Evolutionary conservation across 23 tunicate species (phyloP).

Genomic region (Phallusia fumigata): DNA sequence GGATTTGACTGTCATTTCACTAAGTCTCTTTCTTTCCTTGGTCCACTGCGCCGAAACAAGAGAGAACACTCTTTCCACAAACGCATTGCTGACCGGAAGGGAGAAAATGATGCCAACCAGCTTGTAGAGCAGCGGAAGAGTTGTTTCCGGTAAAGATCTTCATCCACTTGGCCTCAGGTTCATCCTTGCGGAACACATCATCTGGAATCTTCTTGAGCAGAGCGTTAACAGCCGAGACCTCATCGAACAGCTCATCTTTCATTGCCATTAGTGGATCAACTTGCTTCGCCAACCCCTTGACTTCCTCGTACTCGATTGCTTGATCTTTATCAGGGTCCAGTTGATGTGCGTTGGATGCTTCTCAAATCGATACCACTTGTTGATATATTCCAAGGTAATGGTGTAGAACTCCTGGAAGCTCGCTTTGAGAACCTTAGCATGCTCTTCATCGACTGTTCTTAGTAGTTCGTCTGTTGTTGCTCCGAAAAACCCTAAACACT

Average conservation of each 20-base stretch:
- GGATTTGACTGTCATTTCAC: too few species aligned
- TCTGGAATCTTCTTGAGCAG: slow-evolving; percentile 53
- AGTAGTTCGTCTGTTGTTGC: slow-evolving; percentile 67
- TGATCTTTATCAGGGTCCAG: slow-evolving; percentile 58
- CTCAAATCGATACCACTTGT: slow-evolving; percentile 64
- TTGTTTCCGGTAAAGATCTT: slow-evolving; percentile 39
- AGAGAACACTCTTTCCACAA: slow-evolving; percentile 16
- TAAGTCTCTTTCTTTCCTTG: too few species aligned
- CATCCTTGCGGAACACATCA: slow-evolving; percentile 39
- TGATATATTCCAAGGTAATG: slow-evolving; percentile 40
- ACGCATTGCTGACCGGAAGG: slow-evolving; percentile 18
- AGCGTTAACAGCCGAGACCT: slow-evolving; percentile 59
- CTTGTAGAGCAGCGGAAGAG: slow-evolving; percentile 59
- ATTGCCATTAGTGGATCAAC: slow-evolving; percentile 51
- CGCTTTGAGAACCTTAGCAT: slow-evolving; percentile 55
- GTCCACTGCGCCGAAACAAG: too few species aligned
- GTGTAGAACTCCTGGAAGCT: slow-evolving; percentile 45
- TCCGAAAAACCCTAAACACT: slow-evolving; percentile 39
- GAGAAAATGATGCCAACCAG: slow-evolving; percentile 47
- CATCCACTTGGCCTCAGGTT: slow-evolving; percentile 44
- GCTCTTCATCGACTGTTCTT: slow-evolving; percentile 51
- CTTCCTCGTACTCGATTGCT: slow-evolving; percentile 40
- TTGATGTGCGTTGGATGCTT: slow-evolving; percentile 54
- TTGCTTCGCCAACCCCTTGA: slow-evolving; percentile 48
- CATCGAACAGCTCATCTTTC: slow-evolving; percentile 61